Evolutionary conservation across 1,140 invertebrate species (phyloP).

Genomic region (Drosophila aff.): DNA sequence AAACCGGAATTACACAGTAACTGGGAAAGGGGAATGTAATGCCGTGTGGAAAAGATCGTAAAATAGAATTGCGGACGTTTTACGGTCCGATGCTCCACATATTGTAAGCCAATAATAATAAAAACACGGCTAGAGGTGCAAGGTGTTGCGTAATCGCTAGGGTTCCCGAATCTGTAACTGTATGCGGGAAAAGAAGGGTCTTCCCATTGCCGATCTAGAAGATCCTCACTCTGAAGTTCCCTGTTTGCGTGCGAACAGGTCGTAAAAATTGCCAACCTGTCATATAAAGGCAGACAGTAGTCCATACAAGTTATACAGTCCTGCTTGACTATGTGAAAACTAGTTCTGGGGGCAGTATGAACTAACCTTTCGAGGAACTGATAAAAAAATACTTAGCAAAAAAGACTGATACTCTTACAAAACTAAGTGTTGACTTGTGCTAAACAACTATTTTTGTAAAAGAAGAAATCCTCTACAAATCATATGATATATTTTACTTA

Average conservation of each 20-base stretch:
- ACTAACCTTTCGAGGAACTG: constrained; percentile 2
- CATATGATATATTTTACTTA: neutral
- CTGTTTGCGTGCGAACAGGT: constrained; percentile 34
- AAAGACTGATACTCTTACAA: neutral
- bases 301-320: constrained; percentile 24
- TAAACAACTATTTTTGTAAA: neutral
- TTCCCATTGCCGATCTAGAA: constrained; percentile 18
- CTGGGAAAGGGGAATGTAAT: neutral
- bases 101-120: constrained; percentile 42
- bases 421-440: neutral
- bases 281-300: constrained; percentile 14
- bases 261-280: constrained; percentile 42
- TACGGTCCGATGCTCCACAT: constrained; percentile 45
- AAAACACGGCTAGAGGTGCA: constrained; percentile 20
- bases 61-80: constrained; percentile 27
- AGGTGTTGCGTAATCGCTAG: constrained; percentile 41
- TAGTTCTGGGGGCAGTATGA: constrained; percentile 1
- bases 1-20: constrained; percentile 23
- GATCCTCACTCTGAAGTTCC: constrained; percentile 12
- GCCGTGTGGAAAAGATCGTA: constrained; percentile 15
- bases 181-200: constrained; percentile 24
- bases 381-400: neutral
- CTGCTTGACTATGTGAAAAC: constrained; percentile 5
- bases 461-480: neutral
- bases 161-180: constrained; percentile 19